Evolutionary conservation across 2,113 vertebrate genomes (phyloP), one percentile per base, ranked within the genome.

Genomic region (Tachysurus vachellii): DNA sequence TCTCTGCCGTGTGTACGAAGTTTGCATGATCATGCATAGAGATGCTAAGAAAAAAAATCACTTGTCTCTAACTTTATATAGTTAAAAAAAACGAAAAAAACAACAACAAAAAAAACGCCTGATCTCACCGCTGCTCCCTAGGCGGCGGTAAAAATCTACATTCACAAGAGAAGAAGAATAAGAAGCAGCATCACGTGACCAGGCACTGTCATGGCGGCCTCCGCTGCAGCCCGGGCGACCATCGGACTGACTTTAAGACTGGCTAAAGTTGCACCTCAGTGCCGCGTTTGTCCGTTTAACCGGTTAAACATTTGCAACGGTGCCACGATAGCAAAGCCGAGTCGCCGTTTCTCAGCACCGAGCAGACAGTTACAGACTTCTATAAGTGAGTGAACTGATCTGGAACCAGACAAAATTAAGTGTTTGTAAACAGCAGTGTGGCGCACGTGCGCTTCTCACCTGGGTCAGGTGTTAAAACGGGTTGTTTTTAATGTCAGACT

Each of bases 141-240:
- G 79, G 56, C 5, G 79, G 79, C 28, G 17, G 8, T 5, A 81
- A 81, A 61, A 17, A 14, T 19, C 10, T 23, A 61, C 5, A 59
- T 23, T 44, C 31, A 23, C 31, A 61, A 23, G 77, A 0, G 75
- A 28, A 28, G 47, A 77, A 16, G 17, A 42, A 26, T 11, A 75
- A 86, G 93, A 50, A 2, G 14, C 4, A 4, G 0, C 7, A 0
- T 19, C 93, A 93, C 53, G 92, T 95, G 95, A 95, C 68, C 87
- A 93, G 95, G 94, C 93, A 94, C 84, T 90, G 90, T 86, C 86
- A 96, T 96, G 95, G 95, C 95, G 92, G 93, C 94, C 5, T 89
- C 93, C 42, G 91, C 91, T 80, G 93, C 92, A 31, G 93, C 92
- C 70, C 92, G 94, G 86, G 91, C 89, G 79, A 91, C 93, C 89